phyloP scores from a whole-genome alignment of 2,888 invertebrate species.

The Heliconius ethilla region DNA sequence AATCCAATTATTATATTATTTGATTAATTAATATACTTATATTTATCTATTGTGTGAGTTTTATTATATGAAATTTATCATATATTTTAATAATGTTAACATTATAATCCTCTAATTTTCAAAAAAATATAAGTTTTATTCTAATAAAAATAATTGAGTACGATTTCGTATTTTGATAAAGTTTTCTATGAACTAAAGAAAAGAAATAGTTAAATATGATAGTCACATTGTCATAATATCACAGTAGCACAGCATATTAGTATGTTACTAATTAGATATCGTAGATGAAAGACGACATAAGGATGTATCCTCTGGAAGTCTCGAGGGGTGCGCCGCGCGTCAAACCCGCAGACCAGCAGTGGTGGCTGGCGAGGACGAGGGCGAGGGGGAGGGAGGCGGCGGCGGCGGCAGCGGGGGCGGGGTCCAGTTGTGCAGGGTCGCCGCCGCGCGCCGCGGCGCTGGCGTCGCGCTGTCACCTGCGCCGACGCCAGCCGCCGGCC shows the following conservation, averaged over 20 bases:
- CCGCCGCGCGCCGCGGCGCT: slow-evolving; percentile 73
- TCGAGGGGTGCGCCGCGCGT: slow-evolving; percentile 44
- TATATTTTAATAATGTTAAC: neutral
- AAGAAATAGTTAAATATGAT: neutral
- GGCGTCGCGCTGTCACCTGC: slow-evolving; percentile 59
- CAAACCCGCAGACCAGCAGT: too few relatives aligned
- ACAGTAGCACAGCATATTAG: neutral
- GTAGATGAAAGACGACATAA: slow-evolving; percentile 11
- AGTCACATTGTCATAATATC: neutral
- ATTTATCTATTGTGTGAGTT: neutral
- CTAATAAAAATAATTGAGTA: too few relatives aligned
- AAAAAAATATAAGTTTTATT: neutral
- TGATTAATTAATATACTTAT: slow-evolving; percentile 6
- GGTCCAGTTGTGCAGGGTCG: slow-evolving; percentile 57
- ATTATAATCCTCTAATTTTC: neutral
- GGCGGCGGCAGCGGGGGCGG: slow-evolving; percentile 42
- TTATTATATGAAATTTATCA: too few relatives aligned
- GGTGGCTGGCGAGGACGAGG: slow-evolving; percentile 38
- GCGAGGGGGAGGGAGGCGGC: slow-evolving; percentile 44
- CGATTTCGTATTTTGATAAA: too few relatives aligned
- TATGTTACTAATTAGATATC: too few relatives aligned
- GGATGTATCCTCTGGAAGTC: slow-evolving; percentile 43
- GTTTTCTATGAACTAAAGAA: neutral
- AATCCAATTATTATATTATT: neutral
- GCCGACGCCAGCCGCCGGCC: slow-evolving; percentile 55